These are phyloP conservation scores for Bradysia coprophila DNA, from an alignment of 1,140 invertebrate species.

Conservation along the genomic window DNA sequence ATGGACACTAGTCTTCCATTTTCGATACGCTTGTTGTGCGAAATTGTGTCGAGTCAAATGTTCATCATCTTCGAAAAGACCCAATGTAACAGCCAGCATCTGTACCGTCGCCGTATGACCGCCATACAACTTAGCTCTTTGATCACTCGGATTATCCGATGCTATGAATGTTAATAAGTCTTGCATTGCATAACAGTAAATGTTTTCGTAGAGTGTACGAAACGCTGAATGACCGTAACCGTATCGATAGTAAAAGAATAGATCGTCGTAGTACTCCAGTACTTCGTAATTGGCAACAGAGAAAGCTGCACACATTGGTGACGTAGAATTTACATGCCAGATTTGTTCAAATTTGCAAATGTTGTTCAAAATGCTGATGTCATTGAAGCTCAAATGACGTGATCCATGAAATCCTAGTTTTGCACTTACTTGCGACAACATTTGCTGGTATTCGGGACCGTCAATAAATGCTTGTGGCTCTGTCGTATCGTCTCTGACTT, in stretches of 20 bases:
- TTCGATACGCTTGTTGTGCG: not conserved
- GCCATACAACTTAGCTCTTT: not conserved
- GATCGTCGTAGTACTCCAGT: not conserved
- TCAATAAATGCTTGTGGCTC: no score
- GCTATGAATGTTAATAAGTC: not conserved
- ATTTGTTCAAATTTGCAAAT: no score
- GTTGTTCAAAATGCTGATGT: no score
- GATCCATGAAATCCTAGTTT: no score
- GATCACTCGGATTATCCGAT: constrained; percentile 1
- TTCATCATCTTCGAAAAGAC: not conserved
- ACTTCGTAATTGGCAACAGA: not conserved
- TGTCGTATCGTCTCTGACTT: no score
- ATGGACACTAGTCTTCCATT: no score
- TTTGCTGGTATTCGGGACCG: no score
- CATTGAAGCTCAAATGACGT: no score
- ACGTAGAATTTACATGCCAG: no score
- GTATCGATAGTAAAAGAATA: not conserved
- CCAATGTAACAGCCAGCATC: not conserved
- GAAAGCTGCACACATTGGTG: no score
- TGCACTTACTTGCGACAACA: no score
- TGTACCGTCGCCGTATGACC: not conserved
- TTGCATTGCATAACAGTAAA: not conserved
- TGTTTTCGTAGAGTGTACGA: not conserved
- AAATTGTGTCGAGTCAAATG: not conserved
- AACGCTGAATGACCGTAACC: not conserved